Conservation (phyloP, 2,888 invertebrate genomes). For the Spodoptera exigua region DNA sequence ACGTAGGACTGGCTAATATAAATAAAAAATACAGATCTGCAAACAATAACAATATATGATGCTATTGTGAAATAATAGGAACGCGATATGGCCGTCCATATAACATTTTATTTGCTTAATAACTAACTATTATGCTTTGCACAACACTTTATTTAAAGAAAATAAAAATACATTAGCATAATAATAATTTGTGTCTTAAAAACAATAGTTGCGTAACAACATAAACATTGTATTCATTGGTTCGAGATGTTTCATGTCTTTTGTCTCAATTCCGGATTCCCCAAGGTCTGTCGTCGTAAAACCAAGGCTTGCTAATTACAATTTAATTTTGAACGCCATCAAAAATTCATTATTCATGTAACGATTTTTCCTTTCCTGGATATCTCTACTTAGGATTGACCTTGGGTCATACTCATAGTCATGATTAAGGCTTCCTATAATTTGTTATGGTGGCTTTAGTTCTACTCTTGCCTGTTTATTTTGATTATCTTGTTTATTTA, state of each 20-base stretch:
- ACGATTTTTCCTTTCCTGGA: conserved; percentile 31
- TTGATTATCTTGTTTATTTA: too few species aligned
- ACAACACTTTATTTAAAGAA: too few species aligned
- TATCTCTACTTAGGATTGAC: conserved; percentile 26
- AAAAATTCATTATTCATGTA: conserved; percentile 47
- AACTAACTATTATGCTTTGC: too few species aligned
- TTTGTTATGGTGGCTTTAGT: background rate
- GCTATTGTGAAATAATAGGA: too few species aligned
- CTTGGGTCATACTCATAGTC: conserved; percentile 13
- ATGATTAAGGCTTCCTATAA: conserved; percentile 7
- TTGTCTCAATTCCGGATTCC: conserved; percentile 19
- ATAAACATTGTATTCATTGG: background rate
- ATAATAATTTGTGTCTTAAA: background rate
- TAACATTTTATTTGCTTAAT: too few species aligned
- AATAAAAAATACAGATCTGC: too few species aligned
- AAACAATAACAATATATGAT: too few species aligned
- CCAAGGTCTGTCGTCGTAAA: conserved; percentile 29
- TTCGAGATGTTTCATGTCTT: conserved; percentile 7
- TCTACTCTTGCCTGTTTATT: too few species aligned
- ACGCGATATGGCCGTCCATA: too few species aligned
- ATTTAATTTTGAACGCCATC: conserved; percentile 35
- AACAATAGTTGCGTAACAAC: conserved; percentile 10
- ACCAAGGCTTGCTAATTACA: conserved; percentile 3
- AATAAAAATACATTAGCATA: too few species aligned
- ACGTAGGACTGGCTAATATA: too few species aligned